Base-by-base conservation (phyloP, 2,113 vertebrate genomes). In the Zosterops hypoxanthus region DNA sequence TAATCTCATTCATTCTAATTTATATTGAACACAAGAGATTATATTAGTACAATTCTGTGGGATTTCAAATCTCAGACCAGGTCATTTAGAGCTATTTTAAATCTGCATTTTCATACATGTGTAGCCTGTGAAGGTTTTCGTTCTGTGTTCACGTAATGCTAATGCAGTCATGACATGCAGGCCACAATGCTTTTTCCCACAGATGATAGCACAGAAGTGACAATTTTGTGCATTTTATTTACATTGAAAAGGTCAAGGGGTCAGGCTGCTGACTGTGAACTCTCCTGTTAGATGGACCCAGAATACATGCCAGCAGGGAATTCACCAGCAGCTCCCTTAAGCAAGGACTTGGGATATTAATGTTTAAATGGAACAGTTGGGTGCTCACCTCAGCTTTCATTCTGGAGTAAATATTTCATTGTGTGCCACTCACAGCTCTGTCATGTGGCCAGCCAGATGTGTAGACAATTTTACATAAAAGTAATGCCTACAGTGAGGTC, bases 261-360 rank as follows among this genome's bases (percentile, higher is more conserved):
- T 90, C 59, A 85, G 72, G 33, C 44, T 64, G 73, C 33, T 69
- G 86, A 81, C 41, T 53, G 34, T 49, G 53, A 92, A 64, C 84
- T 82, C 34, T 72, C 12, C 60, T 55, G 31, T 49, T 92, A 88
- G 64, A 52, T 4, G 33, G n/a, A 55, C 63, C 63, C 70, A 75
- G 94, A 95, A 61, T 71, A 81, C 77, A 86, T 46, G 75, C 63
- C 80, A 88, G 85, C 91, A 94, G 68, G 60, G 52, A 71, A 92
- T 75, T 90, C 64, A 78, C 70, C 68, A 50, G 71, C 79, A 93
- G 65, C 44, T 91, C 78, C 95, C 83, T 71, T 36, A 73, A 72
- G 53, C 65, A 71, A 93, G 57, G 53, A 75, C 63, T 92, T 72
- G 75, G 49, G 86, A 55, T 53, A 75, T 65, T 47, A 33, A 64